Evolutionary conservation across 1,140 invertebrate genomes (phyloP), one percentile per base, ranked within the genome.

Genomic region (Platyscapa corneri): DNA sequence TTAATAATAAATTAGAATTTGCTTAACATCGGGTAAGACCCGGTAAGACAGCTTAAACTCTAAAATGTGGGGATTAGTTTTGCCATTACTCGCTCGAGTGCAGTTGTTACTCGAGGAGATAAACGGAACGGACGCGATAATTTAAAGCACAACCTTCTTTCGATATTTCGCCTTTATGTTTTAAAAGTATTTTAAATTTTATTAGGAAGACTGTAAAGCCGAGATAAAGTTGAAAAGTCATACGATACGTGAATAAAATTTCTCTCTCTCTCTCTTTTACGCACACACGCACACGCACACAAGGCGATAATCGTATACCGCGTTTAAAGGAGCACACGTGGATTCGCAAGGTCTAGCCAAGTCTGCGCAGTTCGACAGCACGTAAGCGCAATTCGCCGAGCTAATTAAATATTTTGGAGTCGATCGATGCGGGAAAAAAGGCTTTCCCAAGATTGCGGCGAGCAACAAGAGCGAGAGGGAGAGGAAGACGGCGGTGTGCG

Each of bases 401-500:
- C n/a, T 84, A 84, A 78, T 84, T 78, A 84, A 75, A 67, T 60
- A 46, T 60, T 60, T 83, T 34, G 60, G 37, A 83, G 42, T 67
- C 23, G 20, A 49, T 49, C 53, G 49, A 78, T 76, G 82, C 46
- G 27, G 27, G 23, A 42, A 34, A 32, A 56, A 42, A 37, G n/a
- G 0, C 30, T 83, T n/a, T 60, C 56, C n/a, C 32, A 1, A 83
- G 76, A 83, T 76, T 83, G 65, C 37, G 14, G 23, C 2, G 18
- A 32, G n/a, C 60, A 49, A 83, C 49, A 76, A 75, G 64, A 65
- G n/a, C n/a, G n/a, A n/a, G n/a, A n/a, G n/a, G n/a, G 27, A 30
- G 37, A 18, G 16, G 53, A 67, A 65, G 27, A 6, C 12, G 5
- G 8, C 16, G 23, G 7, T 30, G 46, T 42, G 30, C 14, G 27